phyloP scores from a whole-genome alignment of 1,140 invertebrate genomes.

The Megalonaias nervosa region DNA sequence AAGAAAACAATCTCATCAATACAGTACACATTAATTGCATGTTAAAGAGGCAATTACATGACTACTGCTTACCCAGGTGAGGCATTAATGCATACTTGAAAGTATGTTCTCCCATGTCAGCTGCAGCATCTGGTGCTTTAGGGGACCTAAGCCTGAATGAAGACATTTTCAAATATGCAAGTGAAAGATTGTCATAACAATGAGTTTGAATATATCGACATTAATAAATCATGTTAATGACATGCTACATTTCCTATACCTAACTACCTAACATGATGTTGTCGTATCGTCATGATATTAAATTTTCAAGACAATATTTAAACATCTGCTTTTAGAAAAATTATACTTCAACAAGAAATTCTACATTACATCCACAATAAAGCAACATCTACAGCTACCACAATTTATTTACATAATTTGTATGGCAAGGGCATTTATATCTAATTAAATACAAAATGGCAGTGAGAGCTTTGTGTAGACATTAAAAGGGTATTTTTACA shows the following conservation, averaged over 20 bases:
- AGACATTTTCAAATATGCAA: conserved; percentile 1
- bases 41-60: background rate
- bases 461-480: too few species aligned
- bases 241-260: background rate
- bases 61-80: conserved; percentile 68
- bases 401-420: too few species aligned
- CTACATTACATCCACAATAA: too few species aligned
- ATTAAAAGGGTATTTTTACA: too few species aligned
- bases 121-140: conserved; percentile 73
- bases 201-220: background rate
- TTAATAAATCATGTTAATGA: background rate
- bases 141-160: conserved; percentile 70
- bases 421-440: too few species aligned
- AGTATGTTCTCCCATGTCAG: conserved; percentile 73
- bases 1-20: background rate
- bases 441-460: too few species aligned
- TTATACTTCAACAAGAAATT: too few species aligned
- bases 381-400: too few species aligned
- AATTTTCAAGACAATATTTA: background rate
- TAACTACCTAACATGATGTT: background rate
- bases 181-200: background rate
- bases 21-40: background rate
- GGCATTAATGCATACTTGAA: conserved; percentile 75
- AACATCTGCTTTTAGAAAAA: background rate
- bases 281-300: background rate